Conservation (phyloP, 2,797 vertebrate genomes). For the Xiphorhynchus erythropygius region DNA sequence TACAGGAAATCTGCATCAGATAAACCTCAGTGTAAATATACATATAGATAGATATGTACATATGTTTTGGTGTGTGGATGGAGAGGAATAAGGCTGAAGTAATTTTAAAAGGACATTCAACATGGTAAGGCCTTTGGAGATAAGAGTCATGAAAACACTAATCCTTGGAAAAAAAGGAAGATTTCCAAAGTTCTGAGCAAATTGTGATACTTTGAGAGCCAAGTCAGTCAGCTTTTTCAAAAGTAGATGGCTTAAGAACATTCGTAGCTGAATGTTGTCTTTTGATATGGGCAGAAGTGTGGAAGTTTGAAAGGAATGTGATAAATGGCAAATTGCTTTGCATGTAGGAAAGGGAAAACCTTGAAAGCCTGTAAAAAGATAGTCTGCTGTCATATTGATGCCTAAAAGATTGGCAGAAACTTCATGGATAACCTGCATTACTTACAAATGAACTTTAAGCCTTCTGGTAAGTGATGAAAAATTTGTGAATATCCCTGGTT, state of each 20-base stretch:
- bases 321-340: not conserved
- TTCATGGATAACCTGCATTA: not conserved
- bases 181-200: not conserved
- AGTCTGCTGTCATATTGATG: not conserved
- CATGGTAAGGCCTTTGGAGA: not conserved
- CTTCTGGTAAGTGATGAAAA: not conserved
- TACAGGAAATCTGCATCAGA: not conserved
- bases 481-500: not conserved
- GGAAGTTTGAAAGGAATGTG: not conserved
- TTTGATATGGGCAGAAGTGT: not conserved
- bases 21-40: not conserved
- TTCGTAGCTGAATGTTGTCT: not conserved
- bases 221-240: not conserved
- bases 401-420: not conserved
- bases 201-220: not conserved
- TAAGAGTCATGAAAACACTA: not conserved
- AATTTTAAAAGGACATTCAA: not conserved
- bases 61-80: not conserved
- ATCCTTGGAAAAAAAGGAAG: not conserved
- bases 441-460: not conserved
- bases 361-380: not conserved
- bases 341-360: not conserved
- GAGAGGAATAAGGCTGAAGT: not conserved
- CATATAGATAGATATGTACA: fast-evolving
- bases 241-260: not conserved